Percentiles rank a stretch among this genome's conserved stretches.
phyloP scores from a whole-genome alignment of 2,888 invertebrate species.

The Diplolepis rosae region DNA sequence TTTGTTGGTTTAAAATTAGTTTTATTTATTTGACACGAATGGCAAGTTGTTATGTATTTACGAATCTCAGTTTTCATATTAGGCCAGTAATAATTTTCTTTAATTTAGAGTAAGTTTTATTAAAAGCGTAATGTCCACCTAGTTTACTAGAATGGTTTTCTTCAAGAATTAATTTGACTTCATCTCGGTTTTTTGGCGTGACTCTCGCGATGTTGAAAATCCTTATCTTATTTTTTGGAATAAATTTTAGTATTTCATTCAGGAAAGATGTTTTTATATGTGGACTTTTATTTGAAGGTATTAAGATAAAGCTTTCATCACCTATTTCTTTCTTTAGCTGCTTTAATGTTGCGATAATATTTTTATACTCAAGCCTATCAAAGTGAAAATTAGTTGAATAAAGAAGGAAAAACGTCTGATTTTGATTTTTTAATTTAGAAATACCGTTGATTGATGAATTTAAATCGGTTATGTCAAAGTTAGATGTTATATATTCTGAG shows the following conservation, averaged over 20 bases:
- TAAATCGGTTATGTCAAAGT: constrained; percentile 30
- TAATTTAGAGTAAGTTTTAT: constrained; percentile 38
- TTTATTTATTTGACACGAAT: constrained; percentile 62
- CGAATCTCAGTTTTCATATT: constrained; percentile 48
- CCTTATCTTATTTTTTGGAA: constrained; percentile 32
- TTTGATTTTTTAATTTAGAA: no score
- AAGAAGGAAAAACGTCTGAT: constrained; percentile 25
- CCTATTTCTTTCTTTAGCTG: constrained; percentile 29
- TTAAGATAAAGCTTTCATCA: constrained; percentile 26
- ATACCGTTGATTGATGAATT: constrained; percentile 33
- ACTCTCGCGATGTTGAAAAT: constrained; percentile 13
- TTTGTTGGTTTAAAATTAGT: constrained; percentile 44
- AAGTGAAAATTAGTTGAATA: constrained; percentile 34
- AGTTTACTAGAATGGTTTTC: constrained; percentile 30
- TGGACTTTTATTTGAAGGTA: constrained; percentile 27
- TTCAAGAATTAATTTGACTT: constrained; percentile 14
- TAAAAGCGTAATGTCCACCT: background rate
- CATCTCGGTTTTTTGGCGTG: background rate
- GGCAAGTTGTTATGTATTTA: constrained; percentile 52
- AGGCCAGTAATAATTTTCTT: constrained; percentile 50
- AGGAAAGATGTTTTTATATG: constrained; percentile 30
- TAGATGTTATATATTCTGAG: constrained; percentile 21
- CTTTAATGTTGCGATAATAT: constrained; percentile 34
- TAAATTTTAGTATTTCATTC: constrained; percentile 36
- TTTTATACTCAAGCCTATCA: constrained; percentile 37